A percentile compares a stretch with the other conserved stretches of the same genome.
Evolutionary conservation across 2,888 invertebrate species (phyloP).

Genomic region (Exephanes ischioxanthus): DNA sequence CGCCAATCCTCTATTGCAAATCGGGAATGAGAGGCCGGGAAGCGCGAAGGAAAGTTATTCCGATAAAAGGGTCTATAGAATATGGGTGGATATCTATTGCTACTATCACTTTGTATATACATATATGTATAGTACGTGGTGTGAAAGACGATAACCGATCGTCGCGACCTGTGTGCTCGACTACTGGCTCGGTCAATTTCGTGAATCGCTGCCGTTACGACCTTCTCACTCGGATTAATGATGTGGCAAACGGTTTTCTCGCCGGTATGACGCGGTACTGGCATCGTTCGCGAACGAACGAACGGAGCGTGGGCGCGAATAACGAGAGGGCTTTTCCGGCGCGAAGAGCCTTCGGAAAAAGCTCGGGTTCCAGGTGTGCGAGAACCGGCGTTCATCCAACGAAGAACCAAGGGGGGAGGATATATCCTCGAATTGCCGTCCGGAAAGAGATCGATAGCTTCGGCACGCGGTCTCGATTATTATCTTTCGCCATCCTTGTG

Average conservation of each 20-base stretch:
- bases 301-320: constrained; percentile 55
- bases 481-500: constrained; percentile 55
- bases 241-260: constrained; percentile 66
- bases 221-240: constrained; percentile 69
- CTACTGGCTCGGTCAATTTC: constrained; percentile 65
- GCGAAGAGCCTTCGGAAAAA: constrained; percentile 60
- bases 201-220: constrained; percentile 60
- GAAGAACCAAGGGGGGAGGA: constrained; percentile 23
- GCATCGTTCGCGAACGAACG: constrained; percentile 43
- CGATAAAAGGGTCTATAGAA: constrained; percentile 33
- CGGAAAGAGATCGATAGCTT: constrained; percentile 61
- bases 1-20: constrained; percentile 54
- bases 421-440: constrained; percentile 48
- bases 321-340: constrained; percentile 68
- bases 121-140: constrained; percentile 10
- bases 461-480: constrained; percentile 45
- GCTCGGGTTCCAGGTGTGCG: constrained; percentile 69
- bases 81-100: constrained; percentile 16
- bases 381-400: constrained; percentile 59
- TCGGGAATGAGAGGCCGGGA: constrained; percentile 55
- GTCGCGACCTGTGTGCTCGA: constrained; percentile 39
- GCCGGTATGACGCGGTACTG: constrained; percentile 32
- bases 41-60: constrained; percentile 51
- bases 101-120: background rate
- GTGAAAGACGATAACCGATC: constrained; percentile 56